Base-by-base conservation (phyloP, 1,140 invertebrate genomes). In the Drosophila quadrilineata region DNA sequence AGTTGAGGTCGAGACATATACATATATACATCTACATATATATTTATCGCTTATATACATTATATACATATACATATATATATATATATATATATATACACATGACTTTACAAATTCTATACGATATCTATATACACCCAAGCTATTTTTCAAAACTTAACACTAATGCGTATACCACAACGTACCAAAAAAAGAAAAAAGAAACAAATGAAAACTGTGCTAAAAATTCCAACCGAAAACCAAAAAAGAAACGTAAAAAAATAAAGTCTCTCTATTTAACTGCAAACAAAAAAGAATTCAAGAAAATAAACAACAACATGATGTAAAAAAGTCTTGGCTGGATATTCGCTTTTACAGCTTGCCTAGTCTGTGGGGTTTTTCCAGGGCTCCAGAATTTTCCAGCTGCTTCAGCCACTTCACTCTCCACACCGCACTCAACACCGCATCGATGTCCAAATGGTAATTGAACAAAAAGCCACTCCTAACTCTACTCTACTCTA, bases 201-300 rank as follows among this genome's bases (percentile, higher is more conserved):
- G 12, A 38, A 74, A 48, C 43, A 50, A 45, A 26, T 35, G 50
- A 69, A 57, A 54, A n/a, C n/a, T 70, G 71, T 73, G 75, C 71
- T 79, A 52, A 49, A n/a, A n/a, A n/a, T n/a, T n/a, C n/a, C n/a
- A n/a, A 33, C 46, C 28, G 14, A 43, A 46, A 74, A 50, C 38
- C 41, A 29, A 28, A 45, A 64, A 70, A 70, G 63, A 71, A 71
- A 75, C 57, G 48, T 71, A 48, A 84, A 79, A n/a, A 73, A 86
- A 87, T 87, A 87, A 87, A 87, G 75, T 82, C 72, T 87, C 76
- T 87, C 76, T 87, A 87, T 87, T 87, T 75, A 87, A 87, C 73
- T 87, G 82, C 76, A 87, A 82, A 86, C 38, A 45, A 33, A 56
- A 67, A 53, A 35, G 9, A 41, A 41, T 2, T 19, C 9, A 45